Percentiles rank a stretch among this genome's conserved stretches.
Conservation (phyloP, 2,888 invertebrate genomes). For the Zaprionus obscuricornis region DNA sequence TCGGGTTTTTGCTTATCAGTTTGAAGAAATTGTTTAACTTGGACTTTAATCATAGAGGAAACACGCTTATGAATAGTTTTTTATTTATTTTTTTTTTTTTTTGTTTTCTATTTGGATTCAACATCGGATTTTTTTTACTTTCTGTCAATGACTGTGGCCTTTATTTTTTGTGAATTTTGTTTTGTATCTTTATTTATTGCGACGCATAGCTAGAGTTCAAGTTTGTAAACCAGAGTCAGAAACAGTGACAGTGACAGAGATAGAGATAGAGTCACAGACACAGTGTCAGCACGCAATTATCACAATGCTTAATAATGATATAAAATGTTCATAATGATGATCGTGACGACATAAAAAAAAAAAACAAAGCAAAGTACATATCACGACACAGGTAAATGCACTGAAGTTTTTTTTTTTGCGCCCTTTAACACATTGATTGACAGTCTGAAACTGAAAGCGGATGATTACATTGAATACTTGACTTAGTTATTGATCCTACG, state of each 20-base stretch:
- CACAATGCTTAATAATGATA: too few species aligned
- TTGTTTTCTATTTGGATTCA: background rate
- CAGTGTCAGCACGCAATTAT: slow-evolving; percentile 14
- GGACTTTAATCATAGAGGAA: slow-evolving; percentile 53
- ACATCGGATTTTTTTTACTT: too few species aligned
- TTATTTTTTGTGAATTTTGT: slow-evolving; percentile 10
- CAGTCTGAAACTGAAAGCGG: too few species aligned
- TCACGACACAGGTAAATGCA: slow-evolving; percentile 3
- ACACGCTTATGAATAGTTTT: slow-evolving; percentile 3
- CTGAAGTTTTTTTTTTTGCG: background rate
- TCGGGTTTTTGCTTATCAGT: slow-evolving; percentile 56
- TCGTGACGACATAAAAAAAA: too few species aligned
- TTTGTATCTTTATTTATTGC: slow-evolving; percentile 8
- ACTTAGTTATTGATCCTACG: too few species aligned
- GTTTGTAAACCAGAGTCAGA: slow-evolving; percentile 19
- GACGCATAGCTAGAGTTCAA: slow-evolving; percentile 35
- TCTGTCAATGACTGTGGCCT: slow-evolving; percentile 33
- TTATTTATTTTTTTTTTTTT: background rate
- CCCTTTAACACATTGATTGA: too few species aligned
- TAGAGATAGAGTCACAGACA: background rate
- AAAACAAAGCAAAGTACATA: background rate
- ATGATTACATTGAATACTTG: too few species aligned
- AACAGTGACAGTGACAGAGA: too few species aligned
- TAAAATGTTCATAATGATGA: slow-evolving; percentile 15
- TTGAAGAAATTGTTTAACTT: slow-evolving; percentile 49